These are phyloP conservation scores for Drosophila tani DNA, from an alignment of 1,140 invertebrate genomes.

Conservation along the genomic window DNA sequence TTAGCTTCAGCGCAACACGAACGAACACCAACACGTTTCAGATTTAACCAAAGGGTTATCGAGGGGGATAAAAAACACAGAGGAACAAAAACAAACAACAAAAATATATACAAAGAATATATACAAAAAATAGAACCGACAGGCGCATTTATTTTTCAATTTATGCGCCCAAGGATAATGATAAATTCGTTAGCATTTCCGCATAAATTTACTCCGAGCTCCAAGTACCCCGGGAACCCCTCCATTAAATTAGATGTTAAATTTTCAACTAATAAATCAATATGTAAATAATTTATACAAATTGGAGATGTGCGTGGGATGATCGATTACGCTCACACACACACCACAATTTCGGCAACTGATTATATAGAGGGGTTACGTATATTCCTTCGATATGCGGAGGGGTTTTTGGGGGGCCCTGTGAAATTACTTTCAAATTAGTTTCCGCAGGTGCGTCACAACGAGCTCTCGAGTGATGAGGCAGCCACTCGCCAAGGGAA, in stretches of 20 bases:
- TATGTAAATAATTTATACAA: slow-evolving; percentile 80
- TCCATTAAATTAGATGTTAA: slow-evolving; percentile 67
- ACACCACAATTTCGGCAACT: background rate
- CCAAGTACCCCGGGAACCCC: background rate
- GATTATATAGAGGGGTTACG: slow-evolving; percentile 3
- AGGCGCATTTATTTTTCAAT: slow-evolving; percentile 69
- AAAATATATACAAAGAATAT: background rate
- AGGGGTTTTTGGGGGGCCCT: background rate
- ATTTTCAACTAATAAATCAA: slow-evolving; percentile 79
- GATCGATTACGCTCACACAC: slow-evolving; percentile 30
- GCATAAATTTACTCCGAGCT: slow-evolving; percentile 51
- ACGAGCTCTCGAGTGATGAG: slow-evolving; percentile 12
- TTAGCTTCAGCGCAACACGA: slow-evolving; percentile 4
- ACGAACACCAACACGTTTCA: slow-evolving; percentile 23
- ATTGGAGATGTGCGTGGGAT: slow-evolving; percentile 39
- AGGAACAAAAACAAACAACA: background rate
- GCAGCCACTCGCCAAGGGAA: background rate
- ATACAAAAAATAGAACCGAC: slow-evolving; percentile 12
- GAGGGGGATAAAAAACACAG: background rate
- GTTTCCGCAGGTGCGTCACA: slow-evolving; percentile 26
- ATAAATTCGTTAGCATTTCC: slow-evolving; percentile 49
- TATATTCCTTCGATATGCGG: too few relatives aligned
- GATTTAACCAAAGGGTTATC: slow-evolving; percentile 51
- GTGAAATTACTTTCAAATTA: slow-evolving; percentile 46
- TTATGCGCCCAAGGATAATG: slow-evolving; percentile 54